Evolutionary conservation across 2,888 invertebrate genomes (phyloP).

Genomic region (Tillus elongatus): DNA sequence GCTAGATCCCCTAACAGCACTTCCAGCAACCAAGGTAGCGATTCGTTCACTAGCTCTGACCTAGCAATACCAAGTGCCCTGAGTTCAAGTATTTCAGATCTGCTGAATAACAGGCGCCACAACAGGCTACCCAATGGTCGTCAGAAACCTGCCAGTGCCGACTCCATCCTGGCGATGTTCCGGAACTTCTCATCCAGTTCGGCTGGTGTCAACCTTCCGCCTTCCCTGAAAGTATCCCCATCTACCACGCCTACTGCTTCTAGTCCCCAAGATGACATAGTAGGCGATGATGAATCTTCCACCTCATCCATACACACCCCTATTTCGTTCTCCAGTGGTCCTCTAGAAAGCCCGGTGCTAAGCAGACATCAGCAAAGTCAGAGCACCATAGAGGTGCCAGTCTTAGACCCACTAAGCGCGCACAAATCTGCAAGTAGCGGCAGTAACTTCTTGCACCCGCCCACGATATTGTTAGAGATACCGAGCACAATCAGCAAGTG

Average conservation of each 20-base stretch:
- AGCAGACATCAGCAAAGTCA: slow-evolving; percentile 26
- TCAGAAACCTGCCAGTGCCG: slow-evolving; percentile 66
- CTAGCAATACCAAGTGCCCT: slow-evolving; percentile 54
- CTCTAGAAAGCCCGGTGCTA: slow-evolving; percentile 55
- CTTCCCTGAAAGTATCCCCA: slow-evolving; percentile 55
- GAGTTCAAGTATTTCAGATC: slow-evolving; percentile 46
- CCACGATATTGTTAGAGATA: slow-evolving; percentile 68
- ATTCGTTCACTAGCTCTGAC: slow-evolving; percentile 66
- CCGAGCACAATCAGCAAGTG: slow-evolving; percentile 66
- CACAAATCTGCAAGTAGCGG: slow-evolving; percentile 50
- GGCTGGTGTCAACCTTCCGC: slow-evolving; percentile 49
- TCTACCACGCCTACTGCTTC: slow-evolving; percentile 66
- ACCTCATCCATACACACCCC: slow-evolving; percentile 57
- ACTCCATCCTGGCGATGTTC: slow-evolving; percentile 72
- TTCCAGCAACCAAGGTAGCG: slow-evolving; percentile 67
- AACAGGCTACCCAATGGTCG: slow-evolving; percentile 37
- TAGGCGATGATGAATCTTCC: slow-evolving; percentile 61
- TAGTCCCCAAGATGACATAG: slow-evolving; percentile 64
- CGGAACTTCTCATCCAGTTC: slow-evolving; percentile 60
- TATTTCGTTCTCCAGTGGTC: slow-evolving; percentile 49
- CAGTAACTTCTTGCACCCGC: slow-evolving; percentile 59
- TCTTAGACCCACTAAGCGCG: slow-evolving; percentile 59
- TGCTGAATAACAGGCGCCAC: slow-evolving; percentile 33
- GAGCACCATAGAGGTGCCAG: slow-evolving; percentile 51
- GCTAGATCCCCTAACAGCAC: slow-evolving; percentile 57